A percentile compares a stretch with the other conserved stretches of the same genome.
These are phyloP conservation scores for Eucriotettix oculatus DNA, from an alignment of 2,888 invertebrate species.

Conservation along the genomic window DNA sequence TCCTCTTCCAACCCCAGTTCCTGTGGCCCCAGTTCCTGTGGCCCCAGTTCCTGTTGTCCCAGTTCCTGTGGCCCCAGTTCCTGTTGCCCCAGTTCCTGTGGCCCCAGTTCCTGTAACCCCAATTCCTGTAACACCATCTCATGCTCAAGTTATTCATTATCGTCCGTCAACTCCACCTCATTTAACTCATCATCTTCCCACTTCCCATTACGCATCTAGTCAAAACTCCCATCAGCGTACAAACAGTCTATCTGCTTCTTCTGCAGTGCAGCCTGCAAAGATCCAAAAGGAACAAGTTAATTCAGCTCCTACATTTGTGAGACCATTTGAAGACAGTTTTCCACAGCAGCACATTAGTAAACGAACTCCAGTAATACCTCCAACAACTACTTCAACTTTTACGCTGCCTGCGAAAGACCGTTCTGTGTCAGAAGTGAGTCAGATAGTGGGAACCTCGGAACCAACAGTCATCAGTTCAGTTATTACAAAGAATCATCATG, in stretches of 20 bases:
- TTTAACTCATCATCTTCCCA: conserved; percentile 15
- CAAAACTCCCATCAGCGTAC: conserved; percentile 18
- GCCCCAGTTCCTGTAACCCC: no score
- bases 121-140: background rate
- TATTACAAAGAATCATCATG: background rate
- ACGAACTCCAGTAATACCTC: conserved; percentile 2
- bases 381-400: background rate
- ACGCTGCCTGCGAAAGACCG: background rate
- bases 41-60: no score
- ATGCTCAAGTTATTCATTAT: background rate
- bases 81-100: no score
- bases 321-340: conserved; percentile 25
- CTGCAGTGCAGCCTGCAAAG: conserved; percentile 12
- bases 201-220: conserved; percentile 17
- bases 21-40: background rate
- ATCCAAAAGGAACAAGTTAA: conserved; percentile 5
- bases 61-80: no score
- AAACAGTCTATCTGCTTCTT: conserved; percentile 14
- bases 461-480: background rate
- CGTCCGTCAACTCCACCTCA: conserved; percentile 19
- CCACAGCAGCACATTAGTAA: conserved; percentile 7
- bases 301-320: conserved; percentile 20
- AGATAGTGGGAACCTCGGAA: background rate
- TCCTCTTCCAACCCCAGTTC: background rate
- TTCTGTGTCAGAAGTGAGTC: background rate